phyloP scores from a whole-genome alignment of 2,888 invertebrate species.

The Caenorhabditis doughertyi region DNA sequence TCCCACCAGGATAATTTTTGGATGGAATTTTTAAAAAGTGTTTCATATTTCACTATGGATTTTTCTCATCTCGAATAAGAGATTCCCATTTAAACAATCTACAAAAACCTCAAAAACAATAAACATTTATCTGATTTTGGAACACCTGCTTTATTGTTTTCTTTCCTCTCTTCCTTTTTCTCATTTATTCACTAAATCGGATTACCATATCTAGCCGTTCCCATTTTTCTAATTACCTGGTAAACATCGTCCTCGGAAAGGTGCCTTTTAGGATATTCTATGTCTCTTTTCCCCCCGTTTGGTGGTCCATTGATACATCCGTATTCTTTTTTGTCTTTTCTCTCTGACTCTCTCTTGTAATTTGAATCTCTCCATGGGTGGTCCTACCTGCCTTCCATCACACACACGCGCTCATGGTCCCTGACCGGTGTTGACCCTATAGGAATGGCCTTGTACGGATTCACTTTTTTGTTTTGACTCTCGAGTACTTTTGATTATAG shows the following conservation, averaged over 20 bases:
- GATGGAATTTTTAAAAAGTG: too few species aligned
- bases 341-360: constrained; percentile 12
- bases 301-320: constrained; percentile 41
- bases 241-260: constrained; percentile 29
- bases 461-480: constrained; percentile 9
- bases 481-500: constrained; percentile 9
- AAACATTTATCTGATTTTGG: not conserved
- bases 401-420: constrained; percentile 38
- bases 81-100: too few species aligned
- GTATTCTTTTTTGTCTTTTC: constrained; percentile 17
- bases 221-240: constrained; percentile 51
- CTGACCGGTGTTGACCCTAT: constrained; percentile 57
- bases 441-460: constrained; percentile 18
- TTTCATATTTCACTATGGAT: too few species aligned
- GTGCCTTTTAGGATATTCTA: constrained; percentile 3
- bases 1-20: too few species aligned
- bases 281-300: constrained; percentile 5
- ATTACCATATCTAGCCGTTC: constrained; percentile 39
- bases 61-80: too few species aligned
- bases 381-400: constrained; percentile 20
- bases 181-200: constrained; percentile 26
- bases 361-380: constrained; percentile 16
- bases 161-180: not conserved
- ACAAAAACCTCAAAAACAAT: too few species aligned
- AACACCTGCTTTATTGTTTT: constrained; percentile 10